Evolutionary conservation across 2,797 vertebrate genomes (phyloP).

Genomic region (Hylomyscus alleni): DNA sequence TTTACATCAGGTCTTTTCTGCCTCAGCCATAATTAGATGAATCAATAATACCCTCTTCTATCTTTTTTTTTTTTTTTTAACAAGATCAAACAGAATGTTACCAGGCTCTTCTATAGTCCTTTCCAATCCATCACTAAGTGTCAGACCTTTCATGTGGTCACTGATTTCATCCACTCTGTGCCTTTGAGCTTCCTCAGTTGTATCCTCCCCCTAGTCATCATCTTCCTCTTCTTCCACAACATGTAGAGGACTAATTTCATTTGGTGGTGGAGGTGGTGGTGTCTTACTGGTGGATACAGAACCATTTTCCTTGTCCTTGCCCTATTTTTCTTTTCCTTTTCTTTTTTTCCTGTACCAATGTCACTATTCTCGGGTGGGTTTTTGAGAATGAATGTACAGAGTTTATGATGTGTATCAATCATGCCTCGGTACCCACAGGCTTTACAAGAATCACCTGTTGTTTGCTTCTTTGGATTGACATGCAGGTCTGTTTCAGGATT

Average conservation of each 20-base stretch:
- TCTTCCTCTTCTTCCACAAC: conserved; percentile 93
- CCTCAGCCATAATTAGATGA: conserved; percentile 95
- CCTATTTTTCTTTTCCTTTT: conserved; percentile 95
- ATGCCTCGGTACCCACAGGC: not conserved
- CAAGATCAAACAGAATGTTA: conserved; percentile 98
- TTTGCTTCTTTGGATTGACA: not conserved
- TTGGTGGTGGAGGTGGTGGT: conserved; percentile 87
- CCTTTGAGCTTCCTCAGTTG: conserved; percentile 97
- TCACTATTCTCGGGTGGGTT: conserved; percentile 98
- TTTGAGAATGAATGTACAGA: conserved; percentile 99
- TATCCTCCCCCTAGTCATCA: conserved; percentile 98
- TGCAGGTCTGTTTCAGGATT: not conserved
- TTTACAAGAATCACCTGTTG: not conserved
- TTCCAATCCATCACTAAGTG: conserved; percentile 91
- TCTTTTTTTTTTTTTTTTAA: conserved; percentile 99
- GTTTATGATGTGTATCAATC: conserved; percentile 93
- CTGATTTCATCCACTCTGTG: conserved; percentile 96
- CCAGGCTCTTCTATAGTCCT: conserved; percentile 96
- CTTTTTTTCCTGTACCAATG: conserved; percentile 87
- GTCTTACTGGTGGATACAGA: conserved; percentile 93
- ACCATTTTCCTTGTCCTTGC: conserved; percentile 98
- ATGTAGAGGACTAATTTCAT: conserved; percentile 92
- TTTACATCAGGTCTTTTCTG: conserved; percentile 97
- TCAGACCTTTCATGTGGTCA: too few relatives aligned
- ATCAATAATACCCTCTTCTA: conserved; percentile 93